Evolutionary conservation across 1,140 invertebrate genomes (phyloP), one percentile per base, ranked within the genome.

Genomic region (Trichoplusia ni): DNA sequence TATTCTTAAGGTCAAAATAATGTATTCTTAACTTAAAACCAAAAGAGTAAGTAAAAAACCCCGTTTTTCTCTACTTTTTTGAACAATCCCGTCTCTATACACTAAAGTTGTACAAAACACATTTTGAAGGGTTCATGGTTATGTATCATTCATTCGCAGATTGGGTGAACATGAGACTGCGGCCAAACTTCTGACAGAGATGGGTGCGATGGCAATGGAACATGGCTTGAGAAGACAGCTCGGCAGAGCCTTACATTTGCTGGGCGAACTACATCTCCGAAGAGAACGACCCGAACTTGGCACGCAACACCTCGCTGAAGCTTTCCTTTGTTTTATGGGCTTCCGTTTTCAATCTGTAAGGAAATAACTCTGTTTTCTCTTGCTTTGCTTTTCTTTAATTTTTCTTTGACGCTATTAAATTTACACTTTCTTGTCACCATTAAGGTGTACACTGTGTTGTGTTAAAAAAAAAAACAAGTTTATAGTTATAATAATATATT

Each of bases 261-360:
- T 90, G 2, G 88, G 88, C 9, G 88, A 90, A 31, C 54, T 90
- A 11, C 86, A 90, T 47, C 67, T 88, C 9, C 73, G 77, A n/a
- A 64, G 88, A 6, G 86, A 86, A 13, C 53, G 72, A 16, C 86
- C 88, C 0, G 88, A 90, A 18, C 67, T 89, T 0, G 88, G 86
- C 33, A 89, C 86, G 0, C 83, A 83, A 25, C 83, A 90, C 64
- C 58, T 90, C 2, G 64, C 67, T n/a, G 88, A 90, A 67, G 88
- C 88, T 0, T 90, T 90, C 31, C 64, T 73, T 13, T 90, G 88
- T 37, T 89, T 89, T 42, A 86, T 90, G 81, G 88, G 85, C 33
- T 67, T 73, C 25, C 64, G 65, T 18, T 82, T 76, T 66, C 60
- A 79, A 56, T 35, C 64, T 38, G 77, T 84, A 70, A 14, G 11